phyloP scores from a whole-genome alignment of 2,113 vertebrate genomes.

The Petroica traversi region DNA sequence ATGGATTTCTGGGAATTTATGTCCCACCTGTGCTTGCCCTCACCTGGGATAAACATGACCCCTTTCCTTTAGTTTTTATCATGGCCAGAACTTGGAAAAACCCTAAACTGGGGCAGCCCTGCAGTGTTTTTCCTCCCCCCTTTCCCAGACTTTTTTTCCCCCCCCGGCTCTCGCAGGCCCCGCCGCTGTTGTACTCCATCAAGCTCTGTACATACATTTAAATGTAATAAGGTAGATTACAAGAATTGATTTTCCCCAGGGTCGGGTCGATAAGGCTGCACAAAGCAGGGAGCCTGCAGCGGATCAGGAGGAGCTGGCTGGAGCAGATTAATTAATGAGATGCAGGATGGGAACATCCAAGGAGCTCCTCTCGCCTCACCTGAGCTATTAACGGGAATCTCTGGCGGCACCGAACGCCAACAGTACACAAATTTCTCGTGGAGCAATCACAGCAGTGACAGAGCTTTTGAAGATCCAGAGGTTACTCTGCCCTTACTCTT shows the following conservation, averaged over 20 bases:
- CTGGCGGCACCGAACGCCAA: conserved; percentile 14
- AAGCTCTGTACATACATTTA: conserved; percentile 60
- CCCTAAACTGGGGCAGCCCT: not conserved
- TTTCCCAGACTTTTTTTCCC: not conserved
- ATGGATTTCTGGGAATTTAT: not conserved
- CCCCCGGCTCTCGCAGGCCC: not conserved
- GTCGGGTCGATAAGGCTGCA: conserved; percentile 52
- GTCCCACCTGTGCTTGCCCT: not conserved
- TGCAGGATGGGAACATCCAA: conserved; percentile 17
- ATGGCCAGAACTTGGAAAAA: not conserved
- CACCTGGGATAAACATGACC: fast-evolving
- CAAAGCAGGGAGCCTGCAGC: conserved; percentile 22
- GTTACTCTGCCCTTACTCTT: conserved; percentile 23
- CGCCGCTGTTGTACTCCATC: not conserved
- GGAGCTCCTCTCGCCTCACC: conserved; percentile 38
- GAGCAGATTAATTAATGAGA: conserved; percentile 72
- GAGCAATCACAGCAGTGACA: conserved; percentile 36
- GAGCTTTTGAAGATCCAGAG: conserved; percentile 47
- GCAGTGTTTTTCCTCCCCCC: not conserved
- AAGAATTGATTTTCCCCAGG: conserved; percentile 61
- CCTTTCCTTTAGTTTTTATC: not conserved
- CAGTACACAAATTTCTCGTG: conserved; percentile 15
- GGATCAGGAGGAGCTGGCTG: not conserved
- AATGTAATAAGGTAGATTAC: conserved; percentile 64
- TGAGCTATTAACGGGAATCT: conserved; percentile 25